Evolutionary conservation across 2,797 vertebrate genomes (phyloP).

Genomic region (Karalla daura): DNA sequence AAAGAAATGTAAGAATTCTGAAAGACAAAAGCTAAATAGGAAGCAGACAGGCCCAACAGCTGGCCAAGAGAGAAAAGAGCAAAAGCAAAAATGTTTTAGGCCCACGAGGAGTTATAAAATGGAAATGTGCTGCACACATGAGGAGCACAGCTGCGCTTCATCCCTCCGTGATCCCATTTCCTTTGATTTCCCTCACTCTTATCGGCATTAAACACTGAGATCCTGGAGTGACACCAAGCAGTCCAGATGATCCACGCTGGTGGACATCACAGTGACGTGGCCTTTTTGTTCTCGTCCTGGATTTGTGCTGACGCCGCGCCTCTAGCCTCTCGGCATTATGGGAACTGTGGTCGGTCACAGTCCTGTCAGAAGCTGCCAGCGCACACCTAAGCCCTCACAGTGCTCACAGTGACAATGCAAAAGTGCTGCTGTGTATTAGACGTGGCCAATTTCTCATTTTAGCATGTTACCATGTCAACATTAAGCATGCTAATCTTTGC

Average conservation of each 20-base stretch:
- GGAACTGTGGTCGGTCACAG: background rate
- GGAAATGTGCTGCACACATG: constrained; percentile 77
- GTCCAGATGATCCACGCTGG: constrained; percentile 34
- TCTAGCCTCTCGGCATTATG: no score
- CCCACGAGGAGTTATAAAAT: constrained; percentile 61
- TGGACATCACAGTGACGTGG: constrained; percentile 42
- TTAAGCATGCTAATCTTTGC: no score
- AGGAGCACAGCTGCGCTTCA: constrained; percentile 70
- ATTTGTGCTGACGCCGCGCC: background rate
- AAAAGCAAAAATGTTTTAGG: constrained; percentile 50
- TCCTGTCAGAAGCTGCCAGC: no score
- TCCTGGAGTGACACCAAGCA: constrained; percentile 42
- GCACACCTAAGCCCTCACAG: no score
- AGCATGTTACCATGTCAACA: no score
- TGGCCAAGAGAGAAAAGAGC: constrained; percentile 28
- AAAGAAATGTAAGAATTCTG: constrained; percentile 28
- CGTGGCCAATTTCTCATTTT: no score
- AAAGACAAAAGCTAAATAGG: constrained; percentile 55
- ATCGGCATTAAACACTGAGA: constrained; percentile 54
- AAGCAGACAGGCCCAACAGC: constrained; percentile 55
- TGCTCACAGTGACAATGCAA: no score
- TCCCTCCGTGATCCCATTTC: constrained; percentile 58
- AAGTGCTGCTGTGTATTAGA: no score
- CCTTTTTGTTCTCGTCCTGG: background rate
- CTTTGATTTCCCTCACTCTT: constrained; percentile 70